Evolutionary conservation across 1,140 invertebrate species (phyloP).

Genomic region (Drosophila tani): DNA sequence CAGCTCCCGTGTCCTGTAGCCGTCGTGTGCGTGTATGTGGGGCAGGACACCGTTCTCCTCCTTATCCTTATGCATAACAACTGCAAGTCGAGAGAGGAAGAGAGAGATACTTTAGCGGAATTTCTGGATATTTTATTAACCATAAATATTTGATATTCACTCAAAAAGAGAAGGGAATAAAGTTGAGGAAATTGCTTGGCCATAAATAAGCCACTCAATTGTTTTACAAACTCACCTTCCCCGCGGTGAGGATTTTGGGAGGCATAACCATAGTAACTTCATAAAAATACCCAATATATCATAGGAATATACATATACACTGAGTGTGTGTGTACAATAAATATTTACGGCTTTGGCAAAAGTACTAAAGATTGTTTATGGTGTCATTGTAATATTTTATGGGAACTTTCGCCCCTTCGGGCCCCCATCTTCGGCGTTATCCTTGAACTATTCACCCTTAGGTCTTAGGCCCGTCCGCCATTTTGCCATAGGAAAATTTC

Average conservation of each 20-base stretch:
- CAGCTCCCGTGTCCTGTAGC: slow-evolving; percentile 91
- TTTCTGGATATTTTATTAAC: slow-evolving; percentile 71
- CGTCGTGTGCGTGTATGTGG: slow-evolving; percentile 86
- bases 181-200: slow-evolving; percentile 36
- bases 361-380: slow-evolving; percentile 83
- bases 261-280: slow-evolving; percentile 77
- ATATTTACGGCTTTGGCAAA: slow-evolving; percentile 79
- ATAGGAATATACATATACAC: slow-evolving; percentile 38
- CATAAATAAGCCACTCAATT: slow-evolving; percentile 73
- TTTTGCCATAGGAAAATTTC: slow-evolving; percentile 47
- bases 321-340: slow-evolving; percentile 64
- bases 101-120: slow-evolving; percentile 44
- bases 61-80: slow-evolving; percentile 96
- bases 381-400: slow-evolving; percentile 84
- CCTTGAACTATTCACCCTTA: slow-evolving; percentile 17
- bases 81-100: slow-evolving; percentile 87
- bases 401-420: slow-evolving; percentile 56
- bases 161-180: slow-evolving; percentile 8
- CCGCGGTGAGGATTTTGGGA: neutral
- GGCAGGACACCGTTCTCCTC: slow-evolving; percentile 89
- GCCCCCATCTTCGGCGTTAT: slow-evolving; percentile 3
- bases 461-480: slow-evolving; percentile 6
- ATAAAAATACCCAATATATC: slow-evolving; percentile 77
- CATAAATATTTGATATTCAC: slow-evolving; percentile 70
- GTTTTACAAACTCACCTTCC: slow-evolving; percentile 48